Conservation (phyloP, 2,113 vertebrate species). For the Anhinga rufa region DNA sequence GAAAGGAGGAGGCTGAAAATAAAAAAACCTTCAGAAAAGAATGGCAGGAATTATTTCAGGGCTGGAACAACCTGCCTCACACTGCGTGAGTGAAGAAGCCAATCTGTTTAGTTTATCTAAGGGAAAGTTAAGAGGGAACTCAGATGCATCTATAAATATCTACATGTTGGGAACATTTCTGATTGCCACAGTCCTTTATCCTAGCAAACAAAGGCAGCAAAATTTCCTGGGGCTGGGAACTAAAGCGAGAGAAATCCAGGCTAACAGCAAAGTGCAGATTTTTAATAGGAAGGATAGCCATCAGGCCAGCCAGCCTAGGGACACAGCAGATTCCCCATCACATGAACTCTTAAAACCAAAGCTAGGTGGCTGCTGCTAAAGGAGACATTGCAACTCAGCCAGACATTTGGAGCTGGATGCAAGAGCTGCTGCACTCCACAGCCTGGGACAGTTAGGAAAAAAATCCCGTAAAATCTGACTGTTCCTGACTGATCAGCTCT, state of each 20-base stretch:
- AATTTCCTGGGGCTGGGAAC: constrained; percentile 12
- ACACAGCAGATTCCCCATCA: not conserved
- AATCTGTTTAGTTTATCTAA: constrained; percentile 56
- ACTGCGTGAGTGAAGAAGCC: not conserved
- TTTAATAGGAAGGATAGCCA: not conserved
- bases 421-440: not conserved
- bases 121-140: constrained; percentile 43
- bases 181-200: constrained; percentile 28
- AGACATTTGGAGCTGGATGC: not conserved
- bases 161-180: constrained; percentile 38
- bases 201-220: constrained; percentile 37
- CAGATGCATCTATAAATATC: constrained; percentile 48
- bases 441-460: not conserved
- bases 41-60: constrained; percentile 36
- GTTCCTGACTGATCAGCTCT: not conserved
- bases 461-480: not conserved
- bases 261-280: not conserved
- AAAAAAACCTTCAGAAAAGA: not conserved
- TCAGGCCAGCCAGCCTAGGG: not conserved
- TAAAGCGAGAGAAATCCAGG: not conserved
- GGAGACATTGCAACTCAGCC: not conserved
- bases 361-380: not conserved
- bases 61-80: constrained; percentile 50
- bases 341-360: not conserved
- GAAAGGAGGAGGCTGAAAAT: not conserved